Conservation (phyloP, 2,888 invertebrate species). For the Drosophila yooni region DNA sequence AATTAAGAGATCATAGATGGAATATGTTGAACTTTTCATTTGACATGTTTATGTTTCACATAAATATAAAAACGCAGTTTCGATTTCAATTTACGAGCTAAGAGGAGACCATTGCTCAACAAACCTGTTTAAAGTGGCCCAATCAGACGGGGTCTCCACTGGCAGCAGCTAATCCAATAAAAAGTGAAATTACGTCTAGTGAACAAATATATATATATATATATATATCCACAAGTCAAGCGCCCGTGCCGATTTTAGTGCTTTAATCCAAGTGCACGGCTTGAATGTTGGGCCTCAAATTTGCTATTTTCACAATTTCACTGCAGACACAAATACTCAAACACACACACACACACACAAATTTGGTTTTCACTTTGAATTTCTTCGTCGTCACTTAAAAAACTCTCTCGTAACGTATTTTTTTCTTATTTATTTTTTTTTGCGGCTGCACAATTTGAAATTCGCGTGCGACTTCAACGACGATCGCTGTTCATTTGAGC, state of each 20-base stretch:
- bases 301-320: constrained; percentile 76
- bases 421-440: constrained; percentile 4
- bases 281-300: constrained; percentile 45
- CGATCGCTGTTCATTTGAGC: constrained; percentile 70
- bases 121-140: constrained; percentile 66
- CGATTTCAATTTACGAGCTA: constrained; percentile 45
- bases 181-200: constrained; percentile 69
- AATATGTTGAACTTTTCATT: constrained; percentile 31
- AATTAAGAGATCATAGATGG: constrained; percentile 28
- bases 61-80: constrained; percentile 35
- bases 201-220: neutral
- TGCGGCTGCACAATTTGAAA: constrained; percentile 50
- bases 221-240: constrained; percentile 4
- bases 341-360: constrained; percentile 14
- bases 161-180: constrained; percentile 73
- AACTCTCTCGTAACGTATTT: constrained; percentile 65
- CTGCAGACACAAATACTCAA: constrained; percentile 34
- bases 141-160: constrained; percentile 24
- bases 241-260: constrained; percentile 48
- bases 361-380: constrained; percentile 74
- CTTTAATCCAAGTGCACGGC: constrained; percentile 76
- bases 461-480: constrained; percentile 77
- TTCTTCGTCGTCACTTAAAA: constrained; percentile 48
- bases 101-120: constrained; percentile 53
- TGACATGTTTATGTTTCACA: constrained; percentile 47